These are phyloP conservation scores for Drosophila nigricruria DNA, from an alignment of 2,888 invertebrate species.

Conservation along the genomic window DNA sequence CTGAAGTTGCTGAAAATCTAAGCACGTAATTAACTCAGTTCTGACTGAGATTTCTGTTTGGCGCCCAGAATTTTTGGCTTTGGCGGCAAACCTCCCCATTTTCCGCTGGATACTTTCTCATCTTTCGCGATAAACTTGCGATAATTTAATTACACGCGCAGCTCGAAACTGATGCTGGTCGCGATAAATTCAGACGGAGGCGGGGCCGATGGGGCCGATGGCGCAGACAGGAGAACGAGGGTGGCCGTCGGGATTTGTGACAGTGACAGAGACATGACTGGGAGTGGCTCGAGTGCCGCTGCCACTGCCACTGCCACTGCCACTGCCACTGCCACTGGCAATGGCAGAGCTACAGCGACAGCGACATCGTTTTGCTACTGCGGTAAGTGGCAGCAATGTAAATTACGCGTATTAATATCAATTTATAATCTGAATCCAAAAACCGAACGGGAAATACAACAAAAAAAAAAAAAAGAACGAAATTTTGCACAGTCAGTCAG, in stretches of 20 bases:
- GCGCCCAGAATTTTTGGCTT: constrained; percentile 24
- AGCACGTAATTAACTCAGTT: constrained; percentile 60
- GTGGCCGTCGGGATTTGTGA: constrained; percentile 15
- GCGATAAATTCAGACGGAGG: constrained; percentile 19
- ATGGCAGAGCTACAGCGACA: not conserved
- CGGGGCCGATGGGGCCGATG: not conserved
- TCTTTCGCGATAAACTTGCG: constrained; percentile 61
- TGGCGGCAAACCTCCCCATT: constrained; percentile 22
- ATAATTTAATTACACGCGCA: constrained; percentile 69
- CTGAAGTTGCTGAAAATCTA: constrained; percentile 51
- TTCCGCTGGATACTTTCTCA: constrained; percentile 35
- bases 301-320: not conserved
- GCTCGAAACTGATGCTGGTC: constrained; percentile 51
- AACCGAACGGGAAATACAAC: constrained; percentile 43
- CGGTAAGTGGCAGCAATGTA: constrained; percentile 66
- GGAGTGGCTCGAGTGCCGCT: constrained; percentile 30
- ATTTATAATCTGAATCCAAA: constrained; percentile 70
- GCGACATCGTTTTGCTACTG: constrained; percentile 16
- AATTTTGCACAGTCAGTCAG: constrained; percentile 55
- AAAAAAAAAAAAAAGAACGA: constrained; percentile 6
- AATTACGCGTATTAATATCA: constrained; percentile 73
- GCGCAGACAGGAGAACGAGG: not conserved
- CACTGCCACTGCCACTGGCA: not conserved
- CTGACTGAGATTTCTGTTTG: constrained; percentile 41
- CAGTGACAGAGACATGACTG: constrained; percentile 29